A percentile compares a stretch with the other conserved stretches of the same genome.
These are phyloP conservation scores for Melinaea marsaeus DNA, from an alignment of 2,888 invertebrate genomes.

Conservation along the genomic window DNA sequence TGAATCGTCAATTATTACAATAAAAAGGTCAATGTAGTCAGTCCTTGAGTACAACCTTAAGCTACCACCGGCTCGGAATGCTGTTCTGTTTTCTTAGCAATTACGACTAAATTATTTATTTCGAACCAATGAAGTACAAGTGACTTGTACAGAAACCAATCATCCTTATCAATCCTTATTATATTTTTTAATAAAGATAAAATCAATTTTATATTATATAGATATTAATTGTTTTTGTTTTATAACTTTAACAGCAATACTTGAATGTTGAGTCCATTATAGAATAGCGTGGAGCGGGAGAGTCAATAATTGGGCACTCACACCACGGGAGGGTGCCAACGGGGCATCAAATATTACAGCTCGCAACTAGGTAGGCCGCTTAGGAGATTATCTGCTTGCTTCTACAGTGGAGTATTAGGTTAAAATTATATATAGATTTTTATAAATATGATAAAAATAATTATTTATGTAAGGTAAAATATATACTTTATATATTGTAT, in stretches of 20 bases:
- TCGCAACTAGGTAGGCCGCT: neutral
- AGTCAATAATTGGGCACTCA: conserved; percentile 21
- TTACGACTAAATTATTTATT: too few relatives aligned
- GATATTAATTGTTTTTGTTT: neutral
- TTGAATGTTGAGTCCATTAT: conserved; percentile 12
- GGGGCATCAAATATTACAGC: conserved; percentile 14
- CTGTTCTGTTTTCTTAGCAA: too few relatives aligned
- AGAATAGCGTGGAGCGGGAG: conserved; percentile 12
- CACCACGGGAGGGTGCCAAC: conserved; percentile 13
- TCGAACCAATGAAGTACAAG: neutral
- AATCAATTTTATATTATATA: neutral
- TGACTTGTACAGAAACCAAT: neutral
- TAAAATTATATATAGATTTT: too few relatives aligned
- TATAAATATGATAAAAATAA: too few relatives aligned
- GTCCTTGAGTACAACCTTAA: too few relatives aligned
- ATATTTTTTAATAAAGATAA: neutral
- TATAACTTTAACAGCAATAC: conserved; percentile 1
- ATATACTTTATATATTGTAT: too few relatives aligned
- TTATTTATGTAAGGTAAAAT: too few relatives aligned
- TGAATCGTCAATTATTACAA: too few relatives aligned
- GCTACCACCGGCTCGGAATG: too few relatives aligned
- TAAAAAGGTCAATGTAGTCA: too few relatives aligned
- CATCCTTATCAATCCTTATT: neutral
- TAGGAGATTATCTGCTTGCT: conserved; percentile 8
- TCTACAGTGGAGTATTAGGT: too few relatives aligned